phyloP scores from a whole-genome alignment of 2,113 vertebrate genomes.

The Rhabdornis inornatus region DNA sequence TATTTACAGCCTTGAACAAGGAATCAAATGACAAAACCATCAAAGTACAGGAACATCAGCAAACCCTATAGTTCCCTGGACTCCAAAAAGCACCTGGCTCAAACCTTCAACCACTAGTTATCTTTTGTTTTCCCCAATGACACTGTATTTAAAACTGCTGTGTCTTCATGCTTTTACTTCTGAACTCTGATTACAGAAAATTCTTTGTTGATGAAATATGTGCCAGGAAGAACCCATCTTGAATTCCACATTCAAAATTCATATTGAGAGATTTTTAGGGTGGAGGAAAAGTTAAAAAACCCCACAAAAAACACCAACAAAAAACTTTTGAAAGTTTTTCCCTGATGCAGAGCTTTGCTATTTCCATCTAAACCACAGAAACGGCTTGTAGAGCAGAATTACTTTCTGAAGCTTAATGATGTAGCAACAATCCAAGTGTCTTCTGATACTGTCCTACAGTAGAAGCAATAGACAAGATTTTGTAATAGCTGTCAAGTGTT shows the following conservation, averaged over 20 bases:
- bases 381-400: neutral
- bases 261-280: neutral
- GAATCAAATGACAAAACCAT: constrained; percentile 20
- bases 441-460: neutral
- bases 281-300: neutral
- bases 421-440: neutral
- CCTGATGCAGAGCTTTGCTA: neutral
- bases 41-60: neutral
- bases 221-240: neutral
- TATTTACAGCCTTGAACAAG: neutral
- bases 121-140: neutral
- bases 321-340: neutral
- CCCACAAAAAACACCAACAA: accelerated
- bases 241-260: neutral
- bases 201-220: neutral
- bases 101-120: neutral
- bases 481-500: neutral
- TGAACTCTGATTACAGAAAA: neutral
- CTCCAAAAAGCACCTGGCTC: constrained; percentile 9
- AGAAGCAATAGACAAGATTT: neutral
- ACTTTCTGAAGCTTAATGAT: neutral
- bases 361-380: neutral
- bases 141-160: neutral
- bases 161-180: neutral
- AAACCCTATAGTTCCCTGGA: neutral